phyloP scores from a whole-genome alignment of 2,797 vertebrate genomes.

The Premnoplex brunnescens region DNA sequence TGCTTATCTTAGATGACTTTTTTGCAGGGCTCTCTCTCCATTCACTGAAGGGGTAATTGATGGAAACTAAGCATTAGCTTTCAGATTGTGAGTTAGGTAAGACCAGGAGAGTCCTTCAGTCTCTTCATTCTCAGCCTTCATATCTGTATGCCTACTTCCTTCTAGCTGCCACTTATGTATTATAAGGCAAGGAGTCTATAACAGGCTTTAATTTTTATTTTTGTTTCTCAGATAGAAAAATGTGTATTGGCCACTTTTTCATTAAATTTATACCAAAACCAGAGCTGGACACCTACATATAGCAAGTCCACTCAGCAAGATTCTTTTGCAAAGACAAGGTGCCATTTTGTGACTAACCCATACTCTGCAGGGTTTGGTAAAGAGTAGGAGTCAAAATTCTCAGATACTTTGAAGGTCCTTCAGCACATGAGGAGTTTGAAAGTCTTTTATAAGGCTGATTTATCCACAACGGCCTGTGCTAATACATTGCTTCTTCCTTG shows the following conservation, averaged over 20 bases:
- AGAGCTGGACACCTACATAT: background rate
- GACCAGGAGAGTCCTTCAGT: background rate
- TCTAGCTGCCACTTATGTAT: background rate
- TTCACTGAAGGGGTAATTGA: background rate
- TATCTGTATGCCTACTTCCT: background rate
- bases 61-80: background rate
- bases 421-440: background rate
- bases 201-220: background rate
- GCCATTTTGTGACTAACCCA: background rate
- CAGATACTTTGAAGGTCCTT: background rate
- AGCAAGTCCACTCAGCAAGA: background rate
- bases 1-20: background rate
- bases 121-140: background rate
- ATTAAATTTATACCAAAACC: background rate
- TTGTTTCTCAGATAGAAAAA: background rate
- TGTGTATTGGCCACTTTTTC: background rate
- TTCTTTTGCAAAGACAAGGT: background rate
- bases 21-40: background rate
- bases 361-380: background rate
- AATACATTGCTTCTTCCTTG: background rate
- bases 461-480: background rate
- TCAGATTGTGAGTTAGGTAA: background rate
- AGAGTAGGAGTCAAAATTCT: background rate
- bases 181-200: background rate
- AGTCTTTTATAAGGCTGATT: background rate